A percentile compares a stretch with the other conserved stretches of the same genome.
Evolutionary conservation across 2,113 vertebrate genomes (phyloP).

Genomic region (Oryzias woworae): DNA sequence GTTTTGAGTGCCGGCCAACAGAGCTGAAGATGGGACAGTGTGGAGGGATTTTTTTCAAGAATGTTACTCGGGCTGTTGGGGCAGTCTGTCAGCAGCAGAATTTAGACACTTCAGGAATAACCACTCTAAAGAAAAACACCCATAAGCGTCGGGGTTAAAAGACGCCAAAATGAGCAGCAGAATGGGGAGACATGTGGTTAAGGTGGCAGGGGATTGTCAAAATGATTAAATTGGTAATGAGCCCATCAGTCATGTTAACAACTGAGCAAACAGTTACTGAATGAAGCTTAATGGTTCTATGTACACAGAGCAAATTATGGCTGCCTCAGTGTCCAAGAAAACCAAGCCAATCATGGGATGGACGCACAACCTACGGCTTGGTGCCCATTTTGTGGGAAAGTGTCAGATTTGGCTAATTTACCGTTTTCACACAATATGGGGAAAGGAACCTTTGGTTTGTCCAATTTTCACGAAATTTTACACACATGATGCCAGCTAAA

Average conservation of each 20-base stretch:
- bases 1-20: too few relatives aligned
- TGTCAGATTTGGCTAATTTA: too few relatives aligned
- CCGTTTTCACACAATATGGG: too few relatives aligned
- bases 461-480: too few relatives aligned
- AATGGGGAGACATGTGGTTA: conserved; percentile 1
- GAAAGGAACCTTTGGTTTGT: too few relatives aligned
- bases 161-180: background rate
- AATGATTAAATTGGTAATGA: too few relatives aligned
- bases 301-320: conserved; percentile 14
- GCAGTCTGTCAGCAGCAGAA: conserved; percentile 28
- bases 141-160: conserved; percentile 17
- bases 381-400: too few relatives aligned
- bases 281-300: conserved; percentile 24
- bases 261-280: conserved; percentile 42
- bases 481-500: too few relatives aligned
- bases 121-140: conserved; percentile 17
- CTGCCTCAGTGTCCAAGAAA: background rate
- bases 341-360: background rate
- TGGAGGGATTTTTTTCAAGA: conserved; percentile 8
- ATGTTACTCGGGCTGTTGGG: conserved; percentile 28
- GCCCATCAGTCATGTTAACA: conserved; percentile 21
- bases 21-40: too few relatives aligned
- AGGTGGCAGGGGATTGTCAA: background rate
- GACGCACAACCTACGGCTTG: background rate
- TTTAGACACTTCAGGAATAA: conserved; percentile 32